Percentiles rank a stretch among this genome's conserved stretches.
Evolutionary conservation across 2,888 invertebrate genomes (phyloP).

Genomic region (Periphyllus acericola): DNA sequence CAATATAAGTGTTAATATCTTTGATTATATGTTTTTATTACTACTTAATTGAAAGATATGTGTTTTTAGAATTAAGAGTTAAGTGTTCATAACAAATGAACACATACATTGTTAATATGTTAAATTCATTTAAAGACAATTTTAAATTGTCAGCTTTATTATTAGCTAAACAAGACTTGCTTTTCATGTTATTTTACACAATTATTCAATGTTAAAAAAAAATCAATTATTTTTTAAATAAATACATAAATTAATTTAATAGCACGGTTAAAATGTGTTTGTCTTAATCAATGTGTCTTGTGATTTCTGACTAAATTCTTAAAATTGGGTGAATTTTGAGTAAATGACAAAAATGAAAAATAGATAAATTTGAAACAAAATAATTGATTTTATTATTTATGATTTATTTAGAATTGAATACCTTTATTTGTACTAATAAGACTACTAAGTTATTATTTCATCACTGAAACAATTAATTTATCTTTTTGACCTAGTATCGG

Average conservation of each 20-base stretch:
- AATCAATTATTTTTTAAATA: slow-evolving; percentile 25
- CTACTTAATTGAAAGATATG: slow-evolving; percentile 46
- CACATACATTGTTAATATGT: slow-evolving; percentile 47
- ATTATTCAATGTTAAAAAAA: slow-evolving; percentile 37
- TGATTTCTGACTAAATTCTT: background rate
- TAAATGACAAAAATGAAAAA: background rate
- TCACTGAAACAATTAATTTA: no score
- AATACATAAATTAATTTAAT: slow-evolving; percentile 39
- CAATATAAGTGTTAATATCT: slow-evolving; percentile 54
- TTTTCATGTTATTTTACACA: slow-evolving; percentile 36
- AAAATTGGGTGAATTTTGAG: background rate
- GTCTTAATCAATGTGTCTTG: background rate
- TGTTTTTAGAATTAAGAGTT: slow-evolving; percentile 29
- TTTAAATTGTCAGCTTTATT: slow-evolving; percentile 45
- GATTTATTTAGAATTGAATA: no score
- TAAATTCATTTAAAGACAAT: slow-evolving; percentile 26
- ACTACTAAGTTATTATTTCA: no score
- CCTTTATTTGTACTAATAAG: no score
- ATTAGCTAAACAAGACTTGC: slow-evolving; percentile 36
- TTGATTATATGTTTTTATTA: slow-evolving; percentile 51
- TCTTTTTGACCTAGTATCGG: no score
- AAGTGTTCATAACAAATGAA: slow-evolving; percentile 16
- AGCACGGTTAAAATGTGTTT: slow-evolving; percentile 13
- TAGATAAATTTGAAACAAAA: no score
- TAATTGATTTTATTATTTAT: no score